These are phyloP conservation scores for Aphelenchoides bicaudatus DNA, from an alignment of 2,888 invertebrate genomes.

Conservation along the genomic window DNA sequence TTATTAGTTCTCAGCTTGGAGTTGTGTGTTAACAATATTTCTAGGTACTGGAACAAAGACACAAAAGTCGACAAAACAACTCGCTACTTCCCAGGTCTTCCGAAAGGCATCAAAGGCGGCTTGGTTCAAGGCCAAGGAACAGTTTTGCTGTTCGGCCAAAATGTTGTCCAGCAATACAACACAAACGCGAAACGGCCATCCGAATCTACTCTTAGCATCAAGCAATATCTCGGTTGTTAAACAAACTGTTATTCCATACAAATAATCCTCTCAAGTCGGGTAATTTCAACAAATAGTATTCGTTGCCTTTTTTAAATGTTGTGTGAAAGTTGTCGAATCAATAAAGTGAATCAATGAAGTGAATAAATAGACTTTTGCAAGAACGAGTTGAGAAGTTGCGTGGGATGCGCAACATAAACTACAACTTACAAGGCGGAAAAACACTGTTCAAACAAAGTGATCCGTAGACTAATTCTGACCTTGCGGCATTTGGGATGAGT, in stretches of 20 bases:
- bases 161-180: slow-evolving; percentile 31
- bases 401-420: too few relatives aligned
- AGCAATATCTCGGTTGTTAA: slow-evolving; percentile 31
- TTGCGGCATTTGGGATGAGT: not conserved
- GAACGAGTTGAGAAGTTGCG: too few relatives aligned
- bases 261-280: too few relatives aligned
- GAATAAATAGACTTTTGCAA: too few relatives aligned
- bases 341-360: too few relatives aligned
- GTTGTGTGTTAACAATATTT: too few relatives aligned
- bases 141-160: slow-evolving; percentile 27
- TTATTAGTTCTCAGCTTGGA: not conserved
- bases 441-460: not conserved
- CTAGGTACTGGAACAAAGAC: slow-evolving; percentile 51
- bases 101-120: slow-evolving; percentile 44
- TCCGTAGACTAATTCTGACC: not conserved
- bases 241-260: too few relatives aligned
- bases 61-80: slow-evolving; percentile 44
- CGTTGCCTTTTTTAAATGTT: too few relatives aligned
- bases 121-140: slow-evolving; percentile 20
- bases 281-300: too few relatives aligned
- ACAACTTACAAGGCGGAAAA: not conserved
- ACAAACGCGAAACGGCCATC: slow-evolving; percentile 26
- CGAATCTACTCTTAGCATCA: slow-evolving; percentile 26
- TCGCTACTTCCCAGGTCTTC: slow-evolving; percentile 51
- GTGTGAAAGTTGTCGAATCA: not conserved